phyloP scores from a whole-genome alignment of 1,140 invertebrate genomes.

The Papilio helenus region DNA sequence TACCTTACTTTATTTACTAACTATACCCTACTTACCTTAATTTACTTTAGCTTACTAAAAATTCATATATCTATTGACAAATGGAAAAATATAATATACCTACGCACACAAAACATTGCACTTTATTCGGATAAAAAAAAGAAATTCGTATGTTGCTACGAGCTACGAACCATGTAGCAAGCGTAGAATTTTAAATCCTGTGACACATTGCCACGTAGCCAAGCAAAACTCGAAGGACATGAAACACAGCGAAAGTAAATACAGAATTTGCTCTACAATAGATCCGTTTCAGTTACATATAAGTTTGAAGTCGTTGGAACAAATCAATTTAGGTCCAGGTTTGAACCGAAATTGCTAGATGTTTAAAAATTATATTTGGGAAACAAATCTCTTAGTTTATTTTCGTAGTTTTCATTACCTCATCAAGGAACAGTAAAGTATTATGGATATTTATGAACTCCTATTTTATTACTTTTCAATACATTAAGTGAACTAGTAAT shows the following conservation, averaged over 20 bases:
- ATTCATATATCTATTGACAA: too few species aligned
- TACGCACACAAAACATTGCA: background rate
- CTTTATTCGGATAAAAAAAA: background rate
- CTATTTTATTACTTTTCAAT: background rate
- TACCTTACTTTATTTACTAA: too few species aligned
- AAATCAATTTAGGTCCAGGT: too few species aligned
- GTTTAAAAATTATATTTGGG: background rate
- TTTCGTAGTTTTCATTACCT: background rate
- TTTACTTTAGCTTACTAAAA: too few species aligned
- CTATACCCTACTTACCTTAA: too few species aligned
- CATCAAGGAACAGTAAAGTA: background rate
- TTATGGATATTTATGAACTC: background rate
- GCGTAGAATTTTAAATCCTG: background rate
- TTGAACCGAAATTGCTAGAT: background rate
- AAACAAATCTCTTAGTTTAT: background rate
- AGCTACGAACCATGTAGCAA: background rate
- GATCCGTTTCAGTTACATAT: too few species aligned
- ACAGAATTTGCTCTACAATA: too few species aligned
- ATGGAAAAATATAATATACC: too few species aligned
- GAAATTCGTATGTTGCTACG: background rate
- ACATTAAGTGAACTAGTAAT: background rate
- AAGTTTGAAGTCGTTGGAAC: too few species aligned
- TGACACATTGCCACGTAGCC: background rate
- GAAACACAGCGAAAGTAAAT: too few species aligned
- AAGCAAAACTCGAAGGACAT: background rate